Conservation (phyloP, 2,888 invertebrate species). For the Metellina segmentata region DNA sequence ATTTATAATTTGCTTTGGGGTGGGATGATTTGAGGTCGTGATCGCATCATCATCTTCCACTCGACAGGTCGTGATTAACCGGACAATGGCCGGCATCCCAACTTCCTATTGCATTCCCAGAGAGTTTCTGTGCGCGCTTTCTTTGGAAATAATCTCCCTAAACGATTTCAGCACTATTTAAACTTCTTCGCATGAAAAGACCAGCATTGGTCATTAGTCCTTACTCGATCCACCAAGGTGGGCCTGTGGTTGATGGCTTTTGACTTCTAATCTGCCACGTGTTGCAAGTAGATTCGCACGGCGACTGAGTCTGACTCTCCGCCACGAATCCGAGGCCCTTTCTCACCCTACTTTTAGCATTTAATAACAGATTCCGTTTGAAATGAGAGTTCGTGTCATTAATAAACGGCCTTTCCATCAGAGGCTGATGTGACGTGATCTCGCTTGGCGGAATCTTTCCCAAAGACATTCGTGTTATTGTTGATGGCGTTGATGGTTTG, state of each 20-base stretch:
- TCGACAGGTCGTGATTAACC: conserved; percentile 56
- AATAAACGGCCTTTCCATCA: conserved; percentile 5
- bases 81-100: conserved; percentile 58
- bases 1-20: conserved; percentile 38
- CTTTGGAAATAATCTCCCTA: conserved; percentile 40
- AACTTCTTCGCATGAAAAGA: conserved; percentile 2
- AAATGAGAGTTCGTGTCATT: conserved; percentile 41
- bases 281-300: conserved; percentile 5
- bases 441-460: neutral
- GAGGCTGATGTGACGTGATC: conserved; percentile 8
- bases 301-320: neutral
- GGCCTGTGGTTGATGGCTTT: neutral
- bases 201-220: conserved; percentile 25
- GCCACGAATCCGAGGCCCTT: conserved; percentile 19
- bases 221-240: conserved; percentile 6
- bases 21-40: conserved; percentile 50
- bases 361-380: conserved; percentile 55
- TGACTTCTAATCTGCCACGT: conserved; percentile 45
- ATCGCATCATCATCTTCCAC: conserved; percentile 55
- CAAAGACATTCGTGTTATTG: too few species aligned
- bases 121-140: conserved; percentile 17
- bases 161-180: conserved; percentile 59
- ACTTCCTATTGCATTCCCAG: conserved; percentile 23
- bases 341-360: conserved; percentile 69
- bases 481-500: neutral